phyloP scores from a whole-genome alignment of 2,113 vertebrate species.

The Gnathonemus longibarbis region DNA sequence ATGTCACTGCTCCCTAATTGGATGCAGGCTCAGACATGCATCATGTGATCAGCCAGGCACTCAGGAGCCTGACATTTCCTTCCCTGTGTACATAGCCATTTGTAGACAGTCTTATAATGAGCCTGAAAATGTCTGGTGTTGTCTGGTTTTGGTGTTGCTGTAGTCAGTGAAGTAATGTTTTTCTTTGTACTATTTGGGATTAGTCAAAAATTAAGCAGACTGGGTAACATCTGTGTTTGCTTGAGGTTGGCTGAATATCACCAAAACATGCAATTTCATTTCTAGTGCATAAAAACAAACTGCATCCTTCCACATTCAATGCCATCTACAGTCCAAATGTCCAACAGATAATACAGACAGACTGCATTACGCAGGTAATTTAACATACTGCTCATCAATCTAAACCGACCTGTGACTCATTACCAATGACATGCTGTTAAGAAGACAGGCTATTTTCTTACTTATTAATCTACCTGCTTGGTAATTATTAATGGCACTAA shows the following conservation, averaged over 20 bases:
- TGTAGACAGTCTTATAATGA: not conserved
- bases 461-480: slow-evolving; percentile 2
- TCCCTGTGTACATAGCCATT: not conserved
- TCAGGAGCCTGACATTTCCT: not conserved
- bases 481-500: not conserved
- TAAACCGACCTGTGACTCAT: not conserved
- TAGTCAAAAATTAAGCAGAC: not conserved
- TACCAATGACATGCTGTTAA: not conserved
- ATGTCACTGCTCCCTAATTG: not conserved
- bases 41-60: not conserved
- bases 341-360: not conserved
- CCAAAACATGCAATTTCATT: not conserved
- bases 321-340: not conserved
- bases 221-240: not conserved
- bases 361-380: not conserved
- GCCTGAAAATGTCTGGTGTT: not conserved
- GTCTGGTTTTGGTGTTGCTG: not conserved
- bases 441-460: not conserved
- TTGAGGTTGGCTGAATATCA: not conserved
- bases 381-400: not conserved
- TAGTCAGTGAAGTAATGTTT: not conserved
- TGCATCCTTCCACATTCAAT: not conserved
- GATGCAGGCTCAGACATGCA: not conserved
- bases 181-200: not conserved
- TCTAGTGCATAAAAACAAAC: not conserved